Conservation (phyloP, 1,140 invertebrate species). For the Belonocnema kinseyi region DNA sequence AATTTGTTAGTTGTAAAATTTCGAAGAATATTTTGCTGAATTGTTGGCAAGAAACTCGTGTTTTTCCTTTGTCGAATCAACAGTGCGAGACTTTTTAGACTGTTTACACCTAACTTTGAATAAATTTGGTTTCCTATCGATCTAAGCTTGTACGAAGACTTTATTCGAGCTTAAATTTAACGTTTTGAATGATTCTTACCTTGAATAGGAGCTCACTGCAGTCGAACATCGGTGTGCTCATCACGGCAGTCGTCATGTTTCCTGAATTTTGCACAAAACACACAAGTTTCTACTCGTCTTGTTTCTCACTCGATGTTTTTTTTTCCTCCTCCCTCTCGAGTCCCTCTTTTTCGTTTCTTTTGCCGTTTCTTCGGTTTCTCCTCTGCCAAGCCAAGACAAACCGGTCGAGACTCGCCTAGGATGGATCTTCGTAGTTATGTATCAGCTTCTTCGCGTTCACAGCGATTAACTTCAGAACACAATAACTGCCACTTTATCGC, state of each 20-base stretch:
- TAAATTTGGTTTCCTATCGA: no score
- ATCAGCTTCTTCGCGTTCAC: constrained; percentile 1
- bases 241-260: constrained; percentile 70
- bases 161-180: no score
- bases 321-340: background rate
- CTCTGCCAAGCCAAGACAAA: constrained; percentile 23
- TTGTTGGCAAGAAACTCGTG: background rate
- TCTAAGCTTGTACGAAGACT: no score
- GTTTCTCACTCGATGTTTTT: constrained; percentile 8
- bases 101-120: no score
- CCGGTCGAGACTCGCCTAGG: no score
- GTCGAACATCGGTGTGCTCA: constrained; percentile 71
- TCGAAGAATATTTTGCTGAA: no score
- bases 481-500: background rate
- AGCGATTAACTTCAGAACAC: constrained; percentile 8
- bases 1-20: no score
- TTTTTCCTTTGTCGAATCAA: constrained; percentile 8
- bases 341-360: constrained; percentile 10
- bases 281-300: background rate
- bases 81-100: constrained; percentile 30
- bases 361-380: background rate
- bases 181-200: constrained; percentile 53
- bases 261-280: constrained; percentile 46
- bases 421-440: background rate
- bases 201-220: constrained; percentile 68